These are phyloP conservation scores for Platysternon megacephalum DNA, from an alignment of 2,113 vertebrate genomes.

Conservation along the genomic window DNA sequence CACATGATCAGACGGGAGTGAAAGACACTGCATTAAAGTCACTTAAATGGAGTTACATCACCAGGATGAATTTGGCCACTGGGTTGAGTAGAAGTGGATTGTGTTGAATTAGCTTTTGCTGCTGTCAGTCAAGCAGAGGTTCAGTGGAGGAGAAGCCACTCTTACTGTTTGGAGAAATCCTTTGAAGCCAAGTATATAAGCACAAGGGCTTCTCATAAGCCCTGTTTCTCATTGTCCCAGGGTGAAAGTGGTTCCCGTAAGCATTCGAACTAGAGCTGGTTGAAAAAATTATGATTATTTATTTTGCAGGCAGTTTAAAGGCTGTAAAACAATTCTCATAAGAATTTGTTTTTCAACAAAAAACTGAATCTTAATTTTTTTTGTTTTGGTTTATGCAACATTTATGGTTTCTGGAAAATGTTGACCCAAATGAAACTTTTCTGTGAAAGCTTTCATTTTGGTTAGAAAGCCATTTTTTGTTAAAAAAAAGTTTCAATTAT, in stretches of 20 bases:
- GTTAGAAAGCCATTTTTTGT: not conserved
- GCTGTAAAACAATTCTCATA: conserved; percentile 2
- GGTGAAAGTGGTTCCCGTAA: not conserved
- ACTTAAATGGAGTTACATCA: not conserved
- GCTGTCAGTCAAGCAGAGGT: not conserved
- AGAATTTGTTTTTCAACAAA: conserved; percentile 26
- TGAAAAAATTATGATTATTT: not conserved
- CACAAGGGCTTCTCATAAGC: conserved; percentile 20
- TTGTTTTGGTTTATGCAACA: not conserved
- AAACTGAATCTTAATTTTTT: not conserved
- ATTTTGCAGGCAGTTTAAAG: not conserved
- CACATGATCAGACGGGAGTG: not conserved
- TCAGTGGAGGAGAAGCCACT: not conserved
- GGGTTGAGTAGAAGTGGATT: not conserved
- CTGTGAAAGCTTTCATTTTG: not conserved
- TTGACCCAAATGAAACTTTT: not conserved
- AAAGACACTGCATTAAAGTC: not conserved
- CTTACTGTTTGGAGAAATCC: no score
- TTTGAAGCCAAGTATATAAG: no score
- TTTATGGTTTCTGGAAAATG: not conserved
- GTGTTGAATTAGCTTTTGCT: not conserved
- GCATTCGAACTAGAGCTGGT: not conserved
- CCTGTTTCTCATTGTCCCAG: not conserved
- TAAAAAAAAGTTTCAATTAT: not conserved
- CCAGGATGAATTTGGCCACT: not conserved